Base-by-base conservation (phyloP, 2,797 vertebrate genomes). In the Megaceryle alcyon region DNA sequence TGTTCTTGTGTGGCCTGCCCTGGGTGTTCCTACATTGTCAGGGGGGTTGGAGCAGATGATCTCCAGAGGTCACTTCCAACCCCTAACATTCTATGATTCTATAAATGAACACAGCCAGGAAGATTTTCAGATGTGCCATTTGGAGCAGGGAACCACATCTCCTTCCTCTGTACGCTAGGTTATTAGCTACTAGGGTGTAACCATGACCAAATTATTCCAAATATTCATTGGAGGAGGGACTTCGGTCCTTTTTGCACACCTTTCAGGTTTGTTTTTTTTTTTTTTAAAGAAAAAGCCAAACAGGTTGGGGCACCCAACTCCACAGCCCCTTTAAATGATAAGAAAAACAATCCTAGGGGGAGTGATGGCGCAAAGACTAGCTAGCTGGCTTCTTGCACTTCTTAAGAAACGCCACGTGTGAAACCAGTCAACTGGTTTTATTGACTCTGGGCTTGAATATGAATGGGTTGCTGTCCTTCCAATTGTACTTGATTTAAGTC, bases 401-500 rank as follows among this genome's bases (percentile, higher is more conserved):
- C 57, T 69, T 90, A 65, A 70, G 64, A 87, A 87, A 71, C 3
- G 1, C 35, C 39, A 18, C 61, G n/a, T 89, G 69, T 82, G 14
- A 94, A 91, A 76, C 7, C n/a, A 82, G 6, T 91, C 66, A 86
- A 29, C 57, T 82, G 35, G 5, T 88, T 96, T 88, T 94, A 75
- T 92, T 91, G 46, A 77, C 46, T 68, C 39, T 86, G 41, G 23
- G 29, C 26, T 63, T 78, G 25, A 7, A 21, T 85, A 21, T 59
- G 73, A 95, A 85, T 56, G 49, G 21, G 19, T 80, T 92, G 10
- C 18, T 86, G 25, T 61, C 86, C 28, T 93, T 81, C 16, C 7
- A 87, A 9, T 63, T 79, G 19, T 51, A 44, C 75, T 63, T 65
- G 41, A 54, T 86, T 35, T 35, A 35, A 35, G 35, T 35, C 35